phyloP scores from a whole-genome alignment of 1,140 invertebrate genomes.

The Lepidotrigona ventralis region DNA sequence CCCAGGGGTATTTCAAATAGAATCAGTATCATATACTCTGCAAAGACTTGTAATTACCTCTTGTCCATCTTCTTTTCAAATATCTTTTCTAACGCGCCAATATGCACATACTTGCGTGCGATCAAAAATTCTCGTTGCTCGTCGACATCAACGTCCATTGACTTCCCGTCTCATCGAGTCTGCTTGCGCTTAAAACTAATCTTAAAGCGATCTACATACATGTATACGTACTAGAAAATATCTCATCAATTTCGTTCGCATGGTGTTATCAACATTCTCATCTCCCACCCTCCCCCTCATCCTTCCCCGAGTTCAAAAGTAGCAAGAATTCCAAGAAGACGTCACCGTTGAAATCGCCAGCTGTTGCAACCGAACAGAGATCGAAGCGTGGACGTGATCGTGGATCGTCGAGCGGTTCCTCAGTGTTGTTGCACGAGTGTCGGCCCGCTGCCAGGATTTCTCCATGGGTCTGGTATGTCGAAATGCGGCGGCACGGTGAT shows the following conservation, averaged over 20 bases:
- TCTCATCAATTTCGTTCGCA: not conserved
- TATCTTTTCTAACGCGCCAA: too few relatives aligned
- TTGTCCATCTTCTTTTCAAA: too few relatives aligned
- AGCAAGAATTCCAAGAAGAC: not conserved
- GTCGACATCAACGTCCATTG: not conserved
- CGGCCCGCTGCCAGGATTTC: constrained; percentile 73
- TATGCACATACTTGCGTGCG: too few relatives aligned
- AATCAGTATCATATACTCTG: too few relatives aligned
- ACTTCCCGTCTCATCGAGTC: not conserved
- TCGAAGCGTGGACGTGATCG: constrained; percentile 34
- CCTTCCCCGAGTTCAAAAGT: not conserved
- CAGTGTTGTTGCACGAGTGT: constrained; percentile 78
- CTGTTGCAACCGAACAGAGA: constrained; percentile 1
- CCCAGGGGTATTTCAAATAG: too few relatives aligned
- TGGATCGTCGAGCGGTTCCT: constrained; percentile 34
- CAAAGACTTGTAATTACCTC: too few relatives aligned
- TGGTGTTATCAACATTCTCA: not conserved
- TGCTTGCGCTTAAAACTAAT: not conserved
- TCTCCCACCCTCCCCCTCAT: not conserved
- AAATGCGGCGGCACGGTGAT: constrained; percentile 87
- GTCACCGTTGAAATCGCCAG: not conserved
- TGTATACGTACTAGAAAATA: not conserved
- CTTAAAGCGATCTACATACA: constrained; percentile 2
- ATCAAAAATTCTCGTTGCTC: too few relatives aligned
- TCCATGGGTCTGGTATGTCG: constrained; percentile 82